Evolutionary conservation across 1,140 invertebrate genomes (phyloP).

Genomic region (Drosophila pseudoananassae): DNA sequence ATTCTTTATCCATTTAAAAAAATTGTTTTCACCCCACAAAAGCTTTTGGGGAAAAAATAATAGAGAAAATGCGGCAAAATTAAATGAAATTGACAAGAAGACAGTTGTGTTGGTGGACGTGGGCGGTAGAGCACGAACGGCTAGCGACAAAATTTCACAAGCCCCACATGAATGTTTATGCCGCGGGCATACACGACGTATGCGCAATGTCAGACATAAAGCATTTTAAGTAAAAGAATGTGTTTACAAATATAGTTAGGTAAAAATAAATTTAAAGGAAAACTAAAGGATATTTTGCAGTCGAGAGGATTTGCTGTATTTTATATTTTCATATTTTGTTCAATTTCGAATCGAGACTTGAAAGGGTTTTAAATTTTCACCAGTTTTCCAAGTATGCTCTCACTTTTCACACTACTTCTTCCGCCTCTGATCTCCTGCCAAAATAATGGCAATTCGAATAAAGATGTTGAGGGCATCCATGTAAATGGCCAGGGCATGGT

Average conservation of each 20-base stretch:
- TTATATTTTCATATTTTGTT: not conserved
- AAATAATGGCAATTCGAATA: conserved; percentile 94
- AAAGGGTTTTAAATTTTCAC: not conserved
- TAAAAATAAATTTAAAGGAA: not conserved
- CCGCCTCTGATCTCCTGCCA: conserved; percentile 86
- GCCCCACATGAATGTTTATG: conserved; percentile 22
- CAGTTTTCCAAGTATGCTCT: not conserved
- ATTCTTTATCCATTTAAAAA: conserved; percentile 65
- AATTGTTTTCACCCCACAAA: conserved; percentile 55
- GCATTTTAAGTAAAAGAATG: conserved; percentile 7
- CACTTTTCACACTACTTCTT: conserved; percentile 17
- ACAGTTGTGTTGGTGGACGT: conserved; percentile 19
- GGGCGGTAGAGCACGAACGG: conserved; percentile 34
- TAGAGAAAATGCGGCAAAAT: conserved; percentile 63
- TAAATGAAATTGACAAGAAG: conserved; percentile 70
- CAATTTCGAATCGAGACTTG: not conserved
- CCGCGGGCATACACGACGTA: conserved; percentile 29
- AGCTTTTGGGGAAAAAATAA: conserved; percentile 47
- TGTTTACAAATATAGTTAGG: not conserved
- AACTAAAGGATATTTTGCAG: not conserved
- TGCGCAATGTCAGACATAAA: conserved; percentile 44
- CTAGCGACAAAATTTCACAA: conserved; percentile 35
- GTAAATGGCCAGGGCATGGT: conserved; percentile 97
- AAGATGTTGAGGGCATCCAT: conserved; percentile 99
- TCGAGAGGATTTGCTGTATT: not conserved